Base-by-base conservation (phyloP, 1,140 invertebrate species). In the Drosophila kikkawai region DNA sequence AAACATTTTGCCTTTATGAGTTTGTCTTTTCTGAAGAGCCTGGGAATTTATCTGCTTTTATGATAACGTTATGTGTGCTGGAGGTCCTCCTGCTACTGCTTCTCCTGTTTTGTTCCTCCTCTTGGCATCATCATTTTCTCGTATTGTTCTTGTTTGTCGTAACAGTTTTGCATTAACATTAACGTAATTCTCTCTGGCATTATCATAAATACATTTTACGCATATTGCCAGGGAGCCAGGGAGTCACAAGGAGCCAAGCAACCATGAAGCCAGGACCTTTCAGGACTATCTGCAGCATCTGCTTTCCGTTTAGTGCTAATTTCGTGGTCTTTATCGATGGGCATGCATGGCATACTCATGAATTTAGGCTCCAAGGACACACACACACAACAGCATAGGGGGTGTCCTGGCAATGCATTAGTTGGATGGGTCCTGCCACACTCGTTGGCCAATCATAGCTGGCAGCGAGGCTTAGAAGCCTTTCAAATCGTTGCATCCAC, bases 121-220 rank as follows among this genome's bases (percentile, higher is more conserved):
- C 17, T 29, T n/a, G 19, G 53, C 42, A 15, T 55, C 79, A 75
- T 86, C 84, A 90, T 88, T 88, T 88, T 84, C 68, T 88, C 74
- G 84, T 88, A 90, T 90, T 88, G 85, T 85, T 90, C 78, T 84
- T 88, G 81, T 88, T 80, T 84, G 85, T 85, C 85, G 86, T 90
- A 90, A 90, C 85, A 90, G 86, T 90, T 90, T 90, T 90, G 85
- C 85, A 90, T 90, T 90, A 90, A 90, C 85, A 90, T 90, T 90
- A 90, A 85, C 83, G 88, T 91, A 91, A 91, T 91, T 91, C 88
- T 91, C 81, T 78, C 73, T 91, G 84, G 88, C 90, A 91, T 91
- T 88, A 91, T 91, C 90, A 88, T 91, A 91, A 91, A 91, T 91
- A 91, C 90, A 91, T 91, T 91, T 88, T 91, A 91, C 84, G 84